A percentile compares a stretch with the other conserved stretches of the same genome.
Evolutionary conservation across 2,888 invertebrate genomes (phyloP).

Genomic region (Temnothorax unifasciatus): DNA sequence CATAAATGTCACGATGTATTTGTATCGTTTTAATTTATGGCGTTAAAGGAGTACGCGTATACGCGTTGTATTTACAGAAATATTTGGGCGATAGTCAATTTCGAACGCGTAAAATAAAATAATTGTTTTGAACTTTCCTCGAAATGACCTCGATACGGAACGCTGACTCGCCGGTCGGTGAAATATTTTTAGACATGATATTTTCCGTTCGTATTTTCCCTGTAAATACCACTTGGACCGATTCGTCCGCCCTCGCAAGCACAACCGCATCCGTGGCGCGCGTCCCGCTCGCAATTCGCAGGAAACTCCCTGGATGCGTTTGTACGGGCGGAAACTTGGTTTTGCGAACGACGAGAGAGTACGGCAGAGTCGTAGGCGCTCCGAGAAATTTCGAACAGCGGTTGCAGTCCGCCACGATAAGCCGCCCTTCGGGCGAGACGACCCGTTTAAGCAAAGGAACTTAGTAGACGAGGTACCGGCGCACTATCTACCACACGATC

Average conservation of each 20-base stretch:
- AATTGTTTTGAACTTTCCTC: background rate
- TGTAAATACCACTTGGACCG: background rate
- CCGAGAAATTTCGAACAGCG: slow-evolving; percentile 72
- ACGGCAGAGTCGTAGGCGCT: slow-evolving; percentile 70
- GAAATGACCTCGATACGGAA: background rate
- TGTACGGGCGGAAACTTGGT: slow-evolving; percentile 57
- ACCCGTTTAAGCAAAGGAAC: slow-evolving; percentile 76
- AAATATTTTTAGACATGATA: background rate
- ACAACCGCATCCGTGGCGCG: slow-evolving; percentile 23
- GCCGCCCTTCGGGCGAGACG: slow-evolving; percentile 74
- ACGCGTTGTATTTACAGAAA: background rate
- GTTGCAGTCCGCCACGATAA: slow-evolving; percentile 75
- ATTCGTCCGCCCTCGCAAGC: slow-evolving; percentile 22
- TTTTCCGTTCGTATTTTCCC: slow-evolving; percentile 3
- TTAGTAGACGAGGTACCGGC: slow-evolving; percentile 73
- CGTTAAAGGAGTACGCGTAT: background rate
- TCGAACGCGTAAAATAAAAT: background rate
- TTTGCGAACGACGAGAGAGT: slow-evolving; percentile 51
- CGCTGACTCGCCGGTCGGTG: background rate
- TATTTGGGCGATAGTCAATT: background rate
- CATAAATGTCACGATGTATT: slow-evolving; percentile 25
- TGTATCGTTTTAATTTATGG: slow-evolving; percentile 37
- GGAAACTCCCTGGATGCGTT: slow-evolving; percentile 58
- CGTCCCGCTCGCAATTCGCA: slow-evolving; percentile 65
- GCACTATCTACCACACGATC: slow-evolving; percentile 72